phyloP scores from a whole-genome alignment of 2,113 vertebrate species.

The Telmatochromis sp. region DNA sequence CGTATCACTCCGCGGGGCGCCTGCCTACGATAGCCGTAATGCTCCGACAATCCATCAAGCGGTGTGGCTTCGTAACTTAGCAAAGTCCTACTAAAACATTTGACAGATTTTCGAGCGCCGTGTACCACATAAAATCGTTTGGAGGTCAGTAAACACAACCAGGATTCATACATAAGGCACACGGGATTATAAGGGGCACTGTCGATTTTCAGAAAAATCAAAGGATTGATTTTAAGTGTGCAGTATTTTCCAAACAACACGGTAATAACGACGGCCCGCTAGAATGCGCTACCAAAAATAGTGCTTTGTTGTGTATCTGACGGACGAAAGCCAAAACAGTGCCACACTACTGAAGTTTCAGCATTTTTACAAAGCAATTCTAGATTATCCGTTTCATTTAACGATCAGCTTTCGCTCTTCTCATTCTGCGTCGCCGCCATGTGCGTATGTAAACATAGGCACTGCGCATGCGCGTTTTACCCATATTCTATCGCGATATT shows the following conservation, averaged over 20 bases:
- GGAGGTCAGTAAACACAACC: too few relatives aligned
- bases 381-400: not conserved
- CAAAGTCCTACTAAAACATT: too few relatives aligned
- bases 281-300: not conserved
- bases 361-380: not conserved
- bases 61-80: fast-evolving
- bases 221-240: not conserved
- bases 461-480: not conserved
- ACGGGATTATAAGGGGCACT: fast-evolving
- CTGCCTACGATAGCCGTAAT: too few relatives aligned
- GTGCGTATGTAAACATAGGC: not conserved
- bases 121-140: too few relatives aligned
- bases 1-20: fast-evolving
- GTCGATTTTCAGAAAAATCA: not conserved
- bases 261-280: fast-evolving
- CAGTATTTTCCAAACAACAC: not conserved
- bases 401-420: not conserved
- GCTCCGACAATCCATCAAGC: too few relatives aligned
- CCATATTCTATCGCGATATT: not conserved
- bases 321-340: not conserved
- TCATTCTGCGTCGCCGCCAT: not conserved
- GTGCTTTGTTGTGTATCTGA: not conserved
- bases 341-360: not conserved
- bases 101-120: too few relatives aligned
- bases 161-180: not conserved